Base-by-base conservation (phyloP, 2,888 invertebrate genomes). In the Pristionchus exspectatus region DNA sequence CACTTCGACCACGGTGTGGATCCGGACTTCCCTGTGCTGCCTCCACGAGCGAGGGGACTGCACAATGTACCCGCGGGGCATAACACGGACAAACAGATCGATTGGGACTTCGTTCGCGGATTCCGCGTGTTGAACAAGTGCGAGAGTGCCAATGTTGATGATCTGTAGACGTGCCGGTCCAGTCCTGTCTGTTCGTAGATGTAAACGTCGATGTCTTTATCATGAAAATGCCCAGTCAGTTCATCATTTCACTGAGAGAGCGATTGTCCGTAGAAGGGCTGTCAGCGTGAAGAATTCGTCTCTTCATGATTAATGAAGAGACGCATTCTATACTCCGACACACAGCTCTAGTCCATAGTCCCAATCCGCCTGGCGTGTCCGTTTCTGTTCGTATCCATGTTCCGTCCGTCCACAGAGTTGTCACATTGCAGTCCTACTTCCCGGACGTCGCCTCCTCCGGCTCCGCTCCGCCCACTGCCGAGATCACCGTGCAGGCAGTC, bases 51-150 rank as follows among this genome's bases (percentile, higher is more conserved):
- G 18, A 12, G 87, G 0, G 87, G 87, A 7, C 54, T 88, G 38
- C 74, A 74, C 87, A 88, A 88, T 88, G 87, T 88, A 88, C 87
- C 87, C 24, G 38, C 24, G 2, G 87, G 87, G 24, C 87, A 88
- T n/a, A 88, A 88, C 16, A 18, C 27, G 54, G 24, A 33, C 56
- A 54, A 74, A 24, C 72, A 72, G 74, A 88, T 72, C 24, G 87
- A 88, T 44, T 72, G 74, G 87, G 87, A 88, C 87, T 88, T 88
- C 87, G 50, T 38, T n/a, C 72, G 87, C 12, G 87, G 87, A 27
- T 88, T 74, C 56, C 14, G 87, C n/a, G 54, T 69, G 4, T 12
- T 69, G 18, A 69, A 27, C 44, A 69, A 69, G 87, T 87, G 69
- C 16, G 66, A 69, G 44, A 50, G 44, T 50, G 44, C 77, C 38